These are phyloP conservation scores for Salpingus planirostris DNA, from an alignment of 2,888 invertebrate genomes.

Conservation along the genomic window DNA sequence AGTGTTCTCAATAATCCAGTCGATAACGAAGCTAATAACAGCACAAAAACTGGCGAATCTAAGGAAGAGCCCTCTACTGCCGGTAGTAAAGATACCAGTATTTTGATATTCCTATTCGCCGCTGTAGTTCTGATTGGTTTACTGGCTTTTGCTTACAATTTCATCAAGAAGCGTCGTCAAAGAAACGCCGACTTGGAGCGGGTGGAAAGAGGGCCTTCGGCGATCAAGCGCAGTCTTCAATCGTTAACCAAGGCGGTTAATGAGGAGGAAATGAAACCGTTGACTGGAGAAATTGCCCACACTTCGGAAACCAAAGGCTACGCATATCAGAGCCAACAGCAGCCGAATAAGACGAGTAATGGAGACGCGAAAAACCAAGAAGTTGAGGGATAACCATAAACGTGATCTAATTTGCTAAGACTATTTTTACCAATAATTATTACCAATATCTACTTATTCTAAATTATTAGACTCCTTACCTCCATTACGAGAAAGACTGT, in stretches of 20 bases:
- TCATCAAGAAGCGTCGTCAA: conserved; percentile 40
- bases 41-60: conserved; percentile 1
- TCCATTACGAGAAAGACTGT: conserved; percentile 99
- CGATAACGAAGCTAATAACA: too few species aligned
- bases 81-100: conserved; percentile 22
- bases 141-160: conserved; percentile 49
- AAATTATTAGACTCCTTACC: conserved; percentile 51
- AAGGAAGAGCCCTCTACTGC: conserved; percentile 14
- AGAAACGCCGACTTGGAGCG: conserved; percentile 35
- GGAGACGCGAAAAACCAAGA: too few species aligned
- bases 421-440: too few species aligned
- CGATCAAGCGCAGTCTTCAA: conserved; percentile 16
- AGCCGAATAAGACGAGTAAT: too few species aligned
- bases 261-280: conserved; percentile 30
- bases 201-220: conserved; percentile 17
- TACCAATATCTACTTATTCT: too few species aligned
- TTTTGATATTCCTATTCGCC: conserved; percentile 45
- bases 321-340: too few species aligned
- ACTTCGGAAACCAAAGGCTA: too few species aligned
- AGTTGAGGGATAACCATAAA: too few species aligned
- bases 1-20: too few species aligned
- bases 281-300: too few species aligned
- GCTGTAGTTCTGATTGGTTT: conserved; percentile 47
- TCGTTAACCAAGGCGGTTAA: conserved; percentile 17
- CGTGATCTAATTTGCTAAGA: too few species aligned